These are phyloP conservation scores for Paramisgurnus dabryanus DNA, from an alignment of 2,113 vertebrate species.

Conservation along the genomic window DNA sequence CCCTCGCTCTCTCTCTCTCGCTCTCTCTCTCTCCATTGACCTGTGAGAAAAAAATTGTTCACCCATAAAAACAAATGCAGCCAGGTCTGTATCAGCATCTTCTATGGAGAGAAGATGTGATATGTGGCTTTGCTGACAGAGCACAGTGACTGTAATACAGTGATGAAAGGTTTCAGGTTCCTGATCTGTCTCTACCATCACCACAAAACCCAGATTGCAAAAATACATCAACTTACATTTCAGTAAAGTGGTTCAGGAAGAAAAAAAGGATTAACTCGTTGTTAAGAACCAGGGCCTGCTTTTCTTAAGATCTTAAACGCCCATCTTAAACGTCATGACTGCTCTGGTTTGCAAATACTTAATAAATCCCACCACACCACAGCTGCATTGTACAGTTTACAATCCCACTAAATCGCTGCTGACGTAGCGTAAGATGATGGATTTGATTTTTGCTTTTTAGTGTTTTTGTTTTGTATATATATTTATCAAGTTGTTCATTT, in stretches of 20 bases:
- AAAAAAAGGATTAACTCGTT: background rate
- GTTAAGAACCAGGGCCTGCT: background rate
- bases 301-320: background rate
- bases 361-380: background rate
- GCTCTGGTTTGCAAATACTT: background rate
- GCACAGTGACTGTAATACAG: background rate
- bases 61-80: constrained; percentile 48
- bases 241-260: background rate
- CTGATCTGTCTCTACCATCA: background rate
- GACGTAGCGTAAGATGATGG: background rate
- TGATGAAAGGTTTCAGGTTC: background rate
- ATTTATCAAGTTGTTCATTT: background rate
- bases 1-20: constrained; percentile 4
- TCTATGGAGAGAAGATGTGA: constrained; percentile 20
- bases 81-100: constrained; percentile 45
- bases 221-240: background rate
- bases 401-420: background rate
- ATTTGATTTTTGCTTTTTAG: no score
- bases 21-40: constrained; percentile 19
- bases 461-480: background rate
- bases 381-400: constrained; percentile 6
- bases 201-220: background rate
- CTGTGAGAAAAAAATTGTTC: constrained; percentile 29
- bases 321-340: background rate
- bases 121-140: constrained; percentile 43